A percentile compares a stretch with the other conserved stretches of the same genome.
Evolutionary conservation across 2,113 vertebrate genomes (phyloP).

Genomic region (Microcebus tavaratra): DNA sequence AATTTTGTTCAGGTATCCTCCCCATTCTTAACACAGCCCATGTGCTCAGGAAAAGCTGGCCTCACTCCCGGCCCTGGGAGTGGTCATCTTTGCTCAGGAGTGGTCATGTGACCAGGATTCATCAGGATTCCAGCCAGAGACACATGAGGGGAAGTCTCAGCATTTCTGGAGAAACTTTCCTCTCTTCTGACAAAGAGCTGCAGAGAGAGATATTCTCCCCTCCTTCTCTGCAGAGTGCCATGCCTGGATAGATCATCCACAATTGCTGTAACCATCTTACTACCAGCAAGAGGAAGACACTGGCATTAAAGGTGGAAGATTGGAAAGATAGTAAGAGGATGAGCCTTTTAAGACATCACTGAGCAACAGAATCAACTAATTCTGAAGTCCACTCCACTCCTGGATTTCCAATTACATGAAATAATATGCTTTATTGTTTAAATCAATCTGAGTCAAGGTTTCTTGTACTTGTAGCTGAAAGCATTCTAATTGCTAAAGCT

Average conservation of each 20-base stretch:
- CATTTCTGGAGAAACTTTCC: not conserved
- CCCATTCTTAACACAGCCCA: not conserved
- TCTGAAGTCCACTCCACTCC: not conserved
- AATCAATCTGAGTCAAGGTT: constrained; percentile 18
- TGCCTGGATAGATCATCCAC: not conserved
- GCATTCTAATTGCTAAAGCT: constrained; percentile 20
- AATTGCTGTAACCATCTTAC: not conserved
- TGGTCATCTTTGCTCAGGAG: not conserved
- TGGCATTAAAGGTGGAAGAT: not conserved
- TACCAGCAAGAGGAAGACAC: not conserved
- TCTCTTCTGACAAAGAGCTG: not conserved
- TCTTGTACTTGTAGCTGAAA: constrained; percentile 9
- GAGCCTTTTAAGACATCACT: not conserved
- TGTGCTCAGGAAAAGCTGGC: not conserved
- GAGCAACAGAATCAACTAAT: not conserved
- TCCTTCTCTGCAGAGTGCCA: not conserved
- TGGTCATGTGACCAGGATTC: not conserved
- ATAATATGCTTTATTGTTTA: constrained; percentile 20
- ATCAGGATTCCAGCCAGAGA: not conserved
- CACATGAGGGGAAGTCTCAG: not conserved
- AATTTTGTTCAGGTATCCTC: not conserved
- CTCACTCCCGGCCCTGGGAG: not conserved
- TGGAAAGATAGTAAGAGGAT: not conserved
- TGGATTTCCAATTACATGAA: not conserved
- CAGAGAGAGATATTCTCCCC: not conserved